A percentile compares a stretch with the other conserved stretches of the same genome.
These are phyloP conservation scores for Napeogenes inachia DNA, from an alignment of 2,888 invertebrate species.

Conservation along the genomic window DNA sequence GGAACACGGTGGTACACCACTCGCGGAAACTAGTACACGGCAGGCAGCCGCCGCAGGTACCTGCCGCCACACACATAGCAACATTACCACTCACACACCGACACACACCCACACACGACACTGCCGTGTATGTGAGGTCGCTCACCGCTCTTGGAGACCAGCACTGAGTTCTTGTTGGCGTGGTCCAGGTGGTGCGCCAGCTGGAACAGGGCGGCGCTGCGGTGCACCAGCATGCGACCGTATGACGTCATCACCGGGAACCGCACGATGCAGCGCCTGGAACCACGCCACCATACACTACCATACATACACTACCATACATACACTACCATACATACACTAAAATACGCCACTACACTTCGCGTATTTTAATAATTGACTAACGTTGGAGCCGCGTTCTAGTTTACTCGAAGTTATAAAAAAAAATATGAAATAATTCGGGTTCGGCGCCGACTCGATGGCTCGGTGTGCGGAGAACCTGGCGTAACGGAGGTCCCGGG, in stretches of 20 bases:
- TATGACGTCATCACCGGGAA: conserved; percentile 97
- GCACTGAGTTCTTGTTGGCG: conserved; percentile 86
- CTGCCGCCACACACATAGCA: conserved; percentile 34
- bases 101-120: not conserved
- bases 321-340: not conserved
- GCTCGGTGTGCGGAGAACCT: too few relatives aligned
- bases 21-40: conserved; percentile 66
- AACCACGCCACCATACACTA: too few relatives aligned
- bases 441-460: not conserved
- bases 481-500: too few relatives aligned
- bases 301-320: not conserved
- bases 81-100: not conserved
- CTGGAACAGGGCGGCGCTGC: conserved; percentile 95
- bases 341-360: too few relatives aligned
- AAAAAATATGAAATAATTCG: not conserved
- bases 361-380: too few relatives aligned
- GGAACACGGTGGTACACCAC: conserved; percentile 63
- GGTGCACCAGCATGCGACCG: conserved; percentile 96
- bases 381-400: too few relatives aligned
- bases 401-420: not conserved
- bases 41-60: conserved; percentile 62
- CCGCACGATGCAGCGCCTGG: conserved; percentile 85
- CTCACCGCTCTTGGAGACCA: conserved; percentile 86
- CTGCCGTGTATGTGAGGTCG: too few relatives aligned
- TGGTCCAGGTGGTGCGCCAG: conserved; percentile 96